Evolutionary conservation across 1,140 invertebrate species (phyloP), one percentile per base, ranked within the genome.

Genomic region (Tetramorium simillimum): DNA sequence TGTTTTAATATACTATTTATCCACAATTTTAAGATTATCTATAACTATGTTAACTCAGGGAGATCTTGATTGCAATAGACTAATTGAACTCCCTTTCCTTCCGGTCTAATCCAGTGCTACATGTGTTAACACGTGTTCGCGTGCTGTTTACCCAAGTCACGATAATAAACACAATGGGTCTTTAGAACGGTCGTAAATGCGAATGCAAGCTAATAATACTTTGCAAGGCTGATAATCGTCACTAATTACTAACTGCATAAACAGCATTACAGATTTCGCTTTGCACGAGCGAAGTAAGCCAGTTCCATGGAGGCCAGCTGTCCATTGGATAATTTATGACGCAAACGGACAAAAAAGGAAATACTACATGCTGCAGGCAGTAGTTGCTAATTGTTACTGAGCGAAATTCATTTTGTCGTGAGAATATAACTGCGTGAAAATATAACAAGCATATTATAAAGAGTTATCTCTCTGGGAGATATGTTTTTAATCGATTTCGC

Each of bases 321-420:
- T 65, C 43, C 16, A 60, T 76, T 40, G 43, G 33, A 81, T 53
- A 53, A 70, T 53, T 78, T 49, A 78, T 53, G 77, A 53, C n/a
- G 63, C 46, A 63, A 65, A 16, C 40, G 60, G 7, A 40, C n/a
- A 18, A 70, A 76, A 77, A 69, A 69, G 3, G 10, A 1, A 10
- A 53, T 10, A 5, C 10, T 49, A 5, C 53, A 24, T 37, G 62
- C 28, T 80, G 60, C 62, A 33, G 46, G 49, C 63, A 81, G 37
- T 65, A 53, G 46, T 24, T 24, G 28, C 33, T 81, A 81, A 81
- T 81, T 70, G 21, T 46, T 51, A 33, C 43, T 14, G 62, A 51
- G 46, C 12, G 63, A 53, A 69, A 69, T 60, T 81, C 5, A 70
- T 69, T 81, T 56, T 56, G 46, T 28, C 21, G 33, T 21, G 40